Evolutionary conservation across 1,140 invertebrate species (phyloP), one percentile per base, ranked within the genome.

Genomic region (Lepidurus packardi): DNA sequence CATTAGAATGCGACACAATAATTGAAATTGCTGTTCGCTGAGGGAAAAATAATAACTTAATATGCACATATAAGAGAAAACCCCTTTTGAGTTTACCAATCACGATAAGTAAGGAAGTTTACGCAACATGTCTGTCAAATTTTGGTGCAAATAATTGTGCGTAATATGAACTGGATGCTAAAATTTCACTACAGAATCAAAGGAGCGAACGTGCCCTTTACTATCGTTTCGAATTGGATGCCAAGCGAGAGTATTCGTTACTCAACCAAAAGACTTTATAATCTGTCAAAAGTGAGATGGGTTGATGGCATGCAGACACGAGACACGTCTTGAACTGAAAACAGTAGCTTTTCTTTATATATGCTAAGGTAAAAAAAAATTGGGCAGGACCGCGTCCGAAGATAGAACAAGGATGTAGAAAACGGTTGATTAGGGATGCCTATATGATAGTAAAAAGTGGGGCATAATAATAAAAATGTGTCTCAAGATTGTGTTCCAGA

Each of bases 401-500:
- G 53, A 65, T 65, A 65, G 53, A 21, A 65, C 53, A 65, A 9
- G 53, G 7, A 65, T 65, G 21, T 11, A 65, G 53, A 65, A 65
- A 65, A 65, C 53, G 13, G 16, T 65, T 65, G 53, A 65, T 65
- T 65, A 65, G 53, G 47, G 21, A 65, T 65, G n/a, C 53, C 53
- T 65, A 65, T 65, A n/a, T 65, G 1, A 21, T 65, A 21, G 34
- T 34, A 34, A 34, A 34, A 65, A 65, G 53, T 65, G 53, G 53
- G 53, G 53, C 53, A 21, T 65, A 65, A 65, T 65, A 65, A 65
- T 65, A 65, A 65, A 65, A 65, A 65, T 65, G 53, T 65, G 53
- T 65, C 53, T 65, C 53, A 21, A n/a, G 53, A 65, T 65, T 7
- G 53, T 65, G 16, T 5, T 65, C 21, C 21, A n/a, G 53, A 65